Base-by-base conservation (phyloP, 2,888 invertebrate genomes). In the Hydrotaea cyrtoneurina region DNA sequence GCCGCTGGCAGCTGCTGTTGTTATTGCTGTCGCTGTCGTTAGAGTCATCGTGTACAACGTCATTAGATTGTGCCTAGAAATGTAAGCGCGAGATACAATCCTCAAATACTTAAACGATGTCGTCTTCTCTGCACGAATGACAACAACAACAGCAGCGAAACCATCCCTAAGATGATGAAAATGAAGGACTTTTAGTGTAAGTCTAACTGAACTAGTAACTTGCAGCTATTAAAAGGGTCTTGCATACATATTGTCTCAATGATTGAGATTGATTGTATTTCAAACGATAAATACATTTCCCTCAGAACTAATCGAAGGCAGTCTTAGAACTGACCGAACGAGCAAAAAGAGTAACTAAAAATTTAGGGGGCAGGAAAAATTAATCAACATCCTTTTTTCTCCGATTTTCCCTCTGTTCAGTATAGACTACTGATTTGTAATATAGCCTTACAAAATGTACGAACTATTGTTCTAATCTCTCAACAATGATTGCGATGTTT, bases 1-100 rank as follows among this genome's bases (percentile, higher is more conserved):
- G 79, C 82, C 62, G 71, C 69, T 71, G 77, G 85, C 82, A 73
- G 77, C 17, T 64, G 77, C 43, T 73, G 74, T 57, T 64, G 26
- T 23, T 69, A 43, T 69, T 43, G 69, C 23, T 43, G 66, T 39
- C 39, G 36, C 39, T 64, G 64, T 66, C 69, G 39, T 69, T 69
- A 15, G 23, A 13, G 39, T 66, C 36, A 39, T 66, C 69, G 39
- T 69, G 23, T 23, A 46, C 69, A 69, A 43, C 46, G 69, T 69
- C 69, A 69, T 69, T 69, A 69, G 69, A 46, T 69, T 23, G 69
- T 69, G 43, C 46, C 23, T 46, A 69, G 5, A 23, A 69, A 46
- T 69, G 21, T 23, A 46, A 69, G 17, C 17, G 26, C 8, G 39
- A 39, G 23, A 59, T 59, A 59, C 59, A 23, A 3, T 46, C 43